Base-by-base conservation (phyloP, 2,113 vertebrate genomes). In the Myodes glareolus region DNA sequence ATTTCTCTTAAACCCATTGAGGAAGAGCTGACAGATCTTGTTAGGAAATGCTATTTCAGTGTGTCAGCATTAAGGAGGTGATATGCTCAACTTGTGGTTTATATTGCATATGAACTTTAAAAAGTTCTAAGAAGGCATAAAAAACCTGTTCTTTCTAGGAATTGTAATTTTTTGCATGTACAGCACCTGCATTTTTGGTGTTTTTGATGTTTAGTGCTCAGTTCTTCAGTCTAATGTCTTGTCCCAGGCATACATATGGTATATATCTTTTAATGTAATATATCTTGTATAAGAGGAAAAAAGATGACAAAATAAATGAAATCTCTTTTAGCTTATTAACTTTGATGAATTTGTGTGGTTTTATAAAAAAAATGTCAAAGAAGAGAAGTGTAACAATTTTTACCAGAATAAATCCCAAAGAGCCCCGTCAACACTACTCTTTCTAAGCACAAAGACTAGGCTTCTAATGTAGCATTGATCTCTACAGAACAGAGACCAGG, bases 301-400 rank as follows among this genome's bases (percentile, higher is more conserved):
- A 23, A 39, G 52, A 31, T 76, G 58, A 65, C 29, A 72, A 73
- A 50, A 2, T 42, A 87, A 67, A 68, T 1, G 25, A 17, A 77
- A 55, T 6, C 14, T 55, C 3, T 45, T 88, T 88, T 70, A 77
- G 23, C 31, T 76, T 11, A 70, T 85, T 68, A 31, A 4, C 52
- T 91, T 76, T 92, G 9, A 23, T 55, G n/a, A 75, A 27, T 72
- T 67, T 23, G 13, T 78, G 11, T 47, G 3, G 65, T 86, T 92
- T 94, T 50, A 45, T 67, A n/a, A 90, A 27, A 93, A 82, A 36
- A 89, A 25, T n/a, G 63, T 81, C 21, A 91, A 86, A 13, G 52
- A 89, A 80, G 19, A 19, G 23, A 42, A 75, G 14, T 47, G 1
- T 85, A 29, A 68, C 9, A 3, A 4, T 45, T 61, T 61, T 87